Conservation (phyloP, 2,797 vertebrate genomes). For the Lates japonicus region DNA sequence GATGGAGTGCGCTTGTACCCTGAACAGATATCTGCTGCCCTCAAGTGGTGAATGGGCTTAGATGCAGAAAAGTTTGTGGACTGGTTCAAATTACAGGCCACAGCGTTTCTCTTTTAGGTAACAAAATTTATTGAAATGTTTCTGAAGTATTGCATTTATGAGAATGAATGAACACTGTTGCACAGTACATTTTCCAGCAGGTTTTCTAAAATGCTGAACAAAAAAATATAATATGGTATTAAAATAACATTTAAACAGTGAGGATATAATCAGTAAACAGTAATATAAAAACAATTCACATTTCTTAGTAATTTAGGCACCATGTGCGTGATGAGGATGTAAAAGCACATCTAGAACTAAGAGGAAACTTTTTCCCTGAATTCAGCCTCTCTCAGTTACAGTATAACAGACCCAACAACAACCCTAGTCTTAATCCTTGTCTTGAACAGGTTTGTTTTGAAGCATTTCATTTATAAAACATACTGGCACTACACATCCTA, state of each 20-base stretch:
- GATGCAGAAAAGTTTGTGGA: neutral
- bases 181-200: neutral
- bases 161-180: slow-evolving; percentile 9
- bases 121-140: slow-evolving; percentile 60
- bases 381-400: neutral
- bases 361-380: neutral
- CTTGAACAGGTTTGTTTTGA: slow-evolving; percentile 2
- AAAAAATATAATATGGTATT: neutral
- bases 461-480: slow-evolving; percentile 1
- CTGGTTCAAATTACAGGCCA: neutral
- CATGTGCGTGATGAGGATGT: neutral
- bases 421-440: neutral
- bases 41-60: slow-evolving; percentile 50
- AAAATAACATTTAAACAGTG: slow-evolving; percentile 3
- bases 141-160: slow-evolving; percentile 15
- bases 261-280: neutral
- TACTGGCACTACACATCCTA: neutral
- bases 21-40: slow-evolving; percentile 60
- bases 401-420: neutral
- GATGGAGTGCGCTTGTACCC: neutral
- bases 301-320: neutral
- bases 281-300: slow-evolving; percentile 43
- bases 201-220: slow-evolving; percentile 16
- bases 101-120: neutral
- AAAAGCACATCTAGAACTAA: neutral